Base-by-base conservation (phyloP, 1,140 invertebrate genomes). In the Scaptomyza montana region DNA sequence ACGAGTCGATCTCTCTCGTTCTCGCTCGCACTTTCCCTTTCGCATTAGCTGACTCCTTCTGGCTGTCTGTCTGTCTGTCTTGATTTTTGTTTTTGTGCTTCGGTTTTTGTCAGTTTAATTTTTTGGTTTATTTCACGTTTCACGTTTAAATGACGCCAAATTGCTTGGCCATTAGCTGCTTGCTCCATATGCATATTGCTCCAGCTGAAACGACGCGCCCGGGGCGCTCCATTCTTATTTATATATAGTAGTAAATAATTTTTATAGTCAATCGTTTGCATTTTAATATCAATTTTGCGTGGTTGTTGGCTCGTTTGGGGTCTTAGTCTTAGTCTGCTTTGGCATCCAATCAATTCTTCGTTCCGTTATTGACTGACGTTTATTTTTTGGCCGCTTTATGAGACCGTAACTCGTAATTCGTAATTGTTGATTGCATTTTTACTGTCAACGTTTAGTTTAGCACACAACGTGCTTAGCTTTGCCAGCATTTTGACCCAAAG, bases 341-440 rank as follows among this genome's bases (percentile, higher is more conserved):
- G 51, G 62, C 49, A 55, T 64, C 60, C 84, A 78, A 86, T 81
- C 78, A 81, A 78, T 81, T 86, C 64, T 59, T 39, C 57, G 41
- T 66, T 74, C 63, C 30, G 60, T 74, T 74, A 74, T 64, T 64
- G 69, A 87, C 77, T 85, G 80, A 85, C 85, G 72, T 89, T 89
- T 89, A 89, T 89, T 89, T 87, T 69, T 70, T 80, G 84, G 84
- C 77, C 70, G 85, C 84, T 55, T 87, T 90, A 89, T 89, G 80
- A 89, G 84, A 89, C 84, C 84, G 70, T 78, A 86, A 81, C 72
- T 69, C 79, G 82, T 74, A 75, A 89, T 85, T 85, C 84, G 84
- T 77, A 85, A 89, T 89, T 85, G 74, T 85, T 80, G 84, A 89
- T 78, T 89, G 85, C 77, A 77, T 71, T 89, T 85, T 79, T 63